Conservation (phyloP, 2,797 vertebrate genomes). For the Kryptopterus vitreolus region DNA sequence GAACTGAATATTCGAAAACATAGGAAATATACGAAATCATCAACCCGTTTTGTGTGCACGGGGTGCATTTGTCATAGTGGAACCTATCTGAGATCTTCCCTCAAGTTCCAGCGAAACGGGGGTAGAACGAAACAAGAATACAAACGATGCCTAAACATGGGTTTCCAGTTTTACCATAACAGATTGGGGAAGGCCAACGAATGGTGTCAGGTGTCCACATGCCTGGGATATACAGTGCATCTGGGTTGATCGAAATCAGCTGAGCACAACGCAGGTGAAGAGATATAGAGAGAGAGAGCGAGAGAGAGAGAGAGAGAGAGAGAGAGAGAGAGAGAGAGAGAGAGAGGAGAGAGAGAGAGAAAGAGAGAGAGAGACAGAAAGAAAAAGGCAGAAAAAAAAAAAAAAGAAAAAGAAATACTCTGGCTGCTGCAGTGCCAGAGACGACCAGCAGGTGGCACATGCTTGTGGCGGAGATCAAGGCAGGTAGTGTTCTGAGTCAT, state of each 20-base stretch:
- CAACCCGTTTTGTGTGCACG: neutral
- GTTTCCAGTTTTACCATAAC: neutral
- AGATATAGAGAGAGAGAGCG: no score
- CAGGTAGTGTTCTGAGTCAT: conserved; percentile 54
- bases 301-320: no score
- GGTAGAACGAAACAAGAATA: no score
- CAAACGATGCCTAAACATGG: no score
- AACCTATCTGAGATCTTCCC: neutral
- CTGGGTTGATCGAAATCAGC: neutral
- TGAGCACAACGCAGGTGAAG: neutral
- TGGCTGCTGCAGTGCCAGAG: neutral
- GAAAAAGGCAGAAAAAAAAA: no score
- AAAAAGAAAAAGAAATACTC: neutral
- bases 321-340: no score
- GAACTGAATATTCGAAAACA: neutral
- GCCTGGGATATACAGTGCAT: neutral
- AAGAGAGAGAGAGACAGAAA: no score
- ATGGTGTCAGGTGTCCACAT: neutral
- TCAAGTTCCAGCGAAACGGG: neutral
- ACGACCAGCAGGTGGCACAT: conserved; percentile 26
- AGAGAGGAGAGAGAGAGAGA: no score
- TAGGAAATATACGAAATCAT: no score
- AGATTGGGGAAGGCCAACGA: neutral
- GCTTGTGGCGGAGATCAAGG: conserved; percentile 52
- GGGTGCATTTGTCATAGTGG: neutral